Evolutionary conservation across 1,140 invertebrate species (phyloP).

Genomic region (Apis mellifera): DNA sequence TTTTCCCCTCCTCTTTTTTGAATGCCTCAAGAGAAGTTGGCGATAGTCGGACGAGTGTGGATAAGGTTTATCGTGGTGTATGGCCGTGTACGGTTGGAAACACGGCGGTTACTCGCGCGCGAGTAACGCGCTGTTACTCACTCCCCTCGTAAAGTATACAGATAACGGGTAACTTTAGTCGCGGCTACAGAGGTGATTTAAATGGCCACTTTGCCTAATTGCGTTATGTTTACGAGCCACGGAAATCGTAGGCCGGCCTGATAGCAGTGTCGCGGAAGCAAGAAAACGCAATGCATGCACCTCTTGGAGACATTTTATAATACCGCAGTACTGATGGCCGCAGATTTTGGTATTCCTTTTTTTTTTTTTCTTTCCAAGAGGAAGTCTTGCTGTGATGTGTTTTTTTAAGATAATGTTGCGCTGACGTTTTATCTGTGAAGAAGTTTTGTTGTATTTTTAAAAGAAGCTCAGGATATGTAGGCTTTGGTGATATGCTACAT

Average conservation of each 20-base stretch:
- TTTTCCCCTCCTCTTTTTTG: neutral
- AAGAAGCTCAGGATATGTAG: neutral
- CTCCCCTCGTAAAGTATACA: conserved; percentile 50
- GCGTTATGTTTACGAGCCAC: conserved; percentile 66
- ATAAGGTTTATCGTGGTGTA: conserved; percentile 46
- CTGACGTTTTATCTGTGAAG: neutral
- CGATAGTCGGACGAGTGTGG: conserved; percentile 5
- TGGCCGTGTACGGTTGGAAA: neutral
- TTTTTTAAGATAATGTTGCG: neutral
- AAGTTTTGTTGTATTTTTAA: neutral
- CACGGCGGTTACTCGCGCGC: no score
- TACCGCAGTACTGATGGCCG: neutral
- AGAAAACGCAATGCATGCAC: neutral
- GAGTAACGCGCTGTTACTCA: conserved; percentile 43
- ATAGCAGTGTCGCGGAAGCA: conserved; percentile 30
- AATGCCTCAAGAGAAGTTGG: neutral
- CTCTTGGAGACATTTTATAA: neutral
- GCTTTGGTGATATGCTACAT: no score
- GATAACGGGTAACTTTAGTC: conserved; percentile 49
- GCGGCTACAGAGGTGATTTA: conserved; percentile 52
- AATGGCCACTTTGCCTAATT: conserved; percentile 67
- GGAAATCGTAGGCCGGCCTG: conserved; percentile 30
- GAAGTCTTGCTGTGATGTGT: neutral
- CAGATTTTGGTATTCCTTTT: neutral
- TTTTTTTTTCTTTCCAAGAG: neutral